phyloP scores from a whole-genome alignment of 1,140 invertebrate species.

The Zaprionus ornatus region DNA sequence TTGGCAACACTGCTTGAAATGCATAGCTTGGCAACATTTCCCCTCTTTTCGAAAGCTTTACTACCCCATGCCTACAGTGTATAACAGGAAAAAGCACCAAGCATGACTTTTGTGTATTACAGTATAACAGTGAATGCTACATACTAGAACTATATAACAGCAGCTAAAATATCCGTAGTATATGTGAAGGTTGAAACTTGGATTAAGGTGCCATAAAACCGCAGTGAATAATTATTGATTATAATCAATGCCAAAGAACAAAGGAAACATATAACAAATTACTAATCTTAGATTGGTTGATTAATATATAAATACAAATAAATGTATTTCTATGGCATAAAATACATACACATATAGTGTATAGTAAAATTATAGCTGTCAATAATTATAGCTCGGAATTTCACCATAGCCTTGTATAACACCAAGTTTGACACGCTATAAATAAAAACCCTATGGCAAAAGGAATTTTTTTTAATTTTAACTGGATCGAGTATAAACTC shows the following conservation, averaged over 20 bases:
- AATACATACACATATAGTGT: not conserved
- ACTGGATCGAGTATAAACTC: too few species aligned
- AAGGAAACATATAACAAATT: not conserved
- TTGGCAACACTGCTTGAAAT: too few species aligned
- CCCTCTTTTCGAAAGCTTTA: too few species aligned
- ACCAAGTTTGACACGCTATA: constrained; percentile 40
- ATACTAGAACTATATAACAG: not conserved
- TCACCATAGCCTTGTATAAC: constrained; percentile 18
- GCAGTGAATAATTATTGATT: not conserved
- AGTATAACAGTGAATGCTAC: constrained; percentile 14
- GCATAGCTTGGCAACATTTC: too few species aligned
- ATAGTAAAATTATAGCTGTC: not conserved
- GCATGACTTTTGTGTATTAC: not conserved
- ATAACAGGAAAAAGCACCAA: too few species aligned
- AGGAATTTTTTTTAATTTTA: not conserved
- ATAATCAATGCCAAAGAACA: not conserved
- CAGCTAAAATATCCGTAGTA: not conserved
- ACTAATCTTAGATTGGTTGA: not conserved
- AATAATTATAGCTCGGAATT: too few species aligned
- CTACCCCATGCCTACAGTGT: too few species aligned
- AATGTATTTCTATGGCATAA: not conserved
- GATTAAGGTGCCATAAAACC: not conserved
- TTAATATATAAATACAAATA: not conserved
- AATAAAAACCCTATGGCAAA: not conserved
- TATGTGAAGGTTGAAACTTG: not conserved